Conservation (phyloP, 2,888 invertebrate genomes). For the Automeris io region DNA sequence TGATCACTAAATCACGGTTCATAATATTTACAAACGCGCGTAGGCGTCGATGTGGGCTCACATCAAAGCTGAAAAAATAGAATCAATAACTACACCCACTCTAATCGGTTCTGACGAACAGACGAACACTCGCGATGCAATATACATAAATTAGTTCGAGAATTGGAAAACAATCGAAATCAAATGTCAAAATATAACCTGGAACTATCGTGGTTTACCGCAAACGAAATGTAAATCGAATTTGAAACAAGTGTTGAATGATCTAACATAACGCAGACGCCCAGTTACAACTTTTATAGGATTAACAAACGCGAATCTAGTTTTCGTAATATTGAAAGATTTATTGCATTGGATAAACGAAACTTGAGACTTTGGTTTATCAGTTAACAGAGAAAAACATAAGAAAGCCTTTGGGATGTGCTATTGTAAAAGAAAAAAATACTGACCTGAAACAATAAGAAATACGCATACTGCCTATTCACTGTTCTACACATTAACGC, state of each 20-base stretch:
- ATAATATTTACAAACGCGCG: constrained; percentile 22
- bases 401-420: too few relatives aligned
- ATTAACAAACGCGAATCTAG: neutral
- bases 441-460: too few relatives aligned
- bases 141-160: neutral
- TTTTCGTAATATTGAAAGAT: neutral
- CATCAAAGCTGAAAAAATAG: constrained; percentile 31
- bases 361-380: too few relatives aligned
- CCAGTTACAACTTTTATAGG: neutral
- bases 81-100: constrained; percentile 23
- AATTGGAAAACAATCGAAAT: neutral
- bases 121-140: constrained; percentile 15
- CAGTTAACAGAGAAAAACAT: too few relatives aligned
- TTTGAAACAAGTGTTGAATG: neutral
- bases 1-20: constrained; percentile 17
- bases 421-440: too few relatives aligned
- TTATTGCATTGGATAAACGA: neutral
- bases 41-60: constrained; percentile 33
- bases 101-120: constrained; percentile 14
- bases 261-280: neutral
- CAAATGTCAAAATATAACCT: constrained; percentile 1
- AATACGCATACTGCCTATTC: too few relatives aligned
- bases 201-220: neutral
- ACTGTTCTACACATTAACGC: too few relatives aligned
- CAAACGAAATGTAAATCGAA: neutral